phyloP scores from a whole-genome alignment of 2,888 invertebrate genomes.

The Sepiola atlantica region DNA sequence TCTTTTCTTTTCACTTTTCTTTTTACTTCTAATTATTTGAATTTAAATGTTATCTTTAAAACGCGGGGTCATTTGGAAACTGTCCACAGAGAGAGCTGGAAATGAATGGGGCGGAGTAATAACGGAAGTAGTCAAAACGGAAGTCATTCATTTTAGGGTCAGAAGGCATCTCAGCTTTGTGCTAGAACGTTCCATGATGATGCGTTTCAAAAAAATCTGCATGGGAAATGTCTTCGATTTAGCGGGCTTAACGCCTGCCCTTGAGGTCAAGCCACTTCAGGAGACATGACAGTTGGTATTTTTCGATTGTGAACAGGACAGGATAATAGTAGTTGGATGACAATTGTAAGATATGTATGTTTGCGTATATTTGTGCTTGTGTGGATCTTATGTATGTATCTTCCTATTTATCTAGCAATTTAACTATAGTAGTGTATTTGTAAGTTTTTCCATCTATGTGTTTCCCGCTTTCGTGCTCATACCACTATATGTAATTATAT shows the following conservation, averaged over 20 bases:
- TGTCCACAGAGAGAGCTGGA: neutral
- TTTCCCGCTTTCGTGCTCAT: too few species aligned
- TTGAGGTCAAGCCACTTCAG: neutral
- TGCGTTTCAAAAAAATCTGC: neutral
- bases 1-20: neutral
- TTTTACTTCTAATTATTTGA: neutral
- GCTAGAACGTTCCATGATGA: neutral
- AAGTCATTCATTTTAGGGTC: neutral
- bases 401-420: too few species aligned
- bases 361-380: neutral
- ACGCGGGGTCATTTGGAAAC: neutral
- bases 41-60: neutral
- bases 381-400: neutral
- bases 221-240: neutral
- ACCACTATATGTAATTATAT: too few species aligned
- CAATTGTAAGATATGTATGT: neutral
- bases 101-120: neutral
- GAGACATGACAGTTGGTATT: conserved; percentile 10
- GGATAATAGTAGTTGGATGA: neutral
- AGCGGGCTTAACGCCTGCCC: neutral
- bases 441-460: too few species aligned
- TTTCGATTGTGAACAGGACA: neutral
- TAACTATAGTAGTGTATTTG: too few species aligned
- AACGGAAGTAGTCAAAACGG: neutral
- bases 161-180: neutral